A percentile compares a stretch with the other conserved stretches of the same genome.
phyloP scores from a whole-genome alignment of 1,140 invertebrate genomes.

The Littorina saxatilis region DNA sequence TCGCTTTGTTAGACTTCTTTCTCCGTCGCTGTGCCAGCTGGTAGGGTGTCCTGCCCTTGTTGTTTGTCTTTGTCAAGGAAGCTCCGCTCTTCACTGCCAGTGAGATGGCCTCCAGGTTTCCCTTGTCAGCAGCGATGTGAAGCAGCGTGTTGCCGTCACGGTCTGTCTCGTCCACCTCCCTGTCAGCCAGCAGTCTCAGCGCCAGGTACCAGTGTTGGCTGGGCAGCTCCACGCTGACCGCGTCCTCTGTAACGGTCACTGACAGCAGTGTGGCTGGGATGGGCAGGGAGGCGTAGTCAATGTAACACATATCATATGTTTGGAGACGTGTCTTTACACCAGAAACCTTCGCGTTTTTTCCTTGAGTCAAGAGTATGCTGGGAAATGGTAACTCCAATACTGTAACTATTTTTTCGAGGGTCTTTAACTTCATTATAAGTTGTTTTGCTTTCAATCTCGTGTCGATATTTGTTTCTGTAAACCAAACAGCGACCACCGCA shows the following conservation, averaged over 20 bases:
- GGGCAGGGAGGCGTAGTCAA: not conserved
- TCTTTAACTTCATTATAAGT: not conserved
- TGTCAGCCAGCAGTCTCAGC: constrained; percentile 17
- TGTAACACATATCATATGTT: not conserved
- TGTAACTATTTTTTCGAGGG: too few species aligned
- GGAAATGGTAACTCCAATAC: not conserved
- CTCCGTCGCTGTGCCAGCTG: too few species aligned
- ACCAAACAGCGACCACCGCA: not conserved
- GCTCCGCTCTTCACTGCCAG: not conserved
- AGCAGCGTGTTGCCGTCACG: not conserved
- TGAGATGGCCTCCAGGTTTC: not conserved
- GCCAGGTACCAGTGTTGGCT: not conserved
- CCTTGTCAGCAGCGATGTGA: not conserved
- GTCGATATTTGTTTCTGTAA: not conserved
- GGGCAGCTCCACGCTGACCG: not conserved
- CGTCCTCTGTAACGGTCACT: not conserved
- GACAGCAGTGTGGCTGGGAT: not conserved
- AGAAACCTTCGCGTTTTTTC: not conserved
- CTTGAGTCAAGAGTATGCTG: too few species aligned
- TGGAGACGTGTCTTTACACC: not conserved
- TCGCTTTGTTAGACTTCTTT: too few species aligned
- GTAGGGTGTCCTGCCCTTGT: too few species aligned
- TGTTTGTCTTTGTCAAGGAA: too few species aligned
- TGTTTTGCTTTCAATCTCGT: not conserved
- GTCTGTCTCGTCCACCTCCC: not conserved